phyloP scores from a whole-genome alignment of 2,113 vertebrate genomes.

The Peromyscus polionotus region DNA sequence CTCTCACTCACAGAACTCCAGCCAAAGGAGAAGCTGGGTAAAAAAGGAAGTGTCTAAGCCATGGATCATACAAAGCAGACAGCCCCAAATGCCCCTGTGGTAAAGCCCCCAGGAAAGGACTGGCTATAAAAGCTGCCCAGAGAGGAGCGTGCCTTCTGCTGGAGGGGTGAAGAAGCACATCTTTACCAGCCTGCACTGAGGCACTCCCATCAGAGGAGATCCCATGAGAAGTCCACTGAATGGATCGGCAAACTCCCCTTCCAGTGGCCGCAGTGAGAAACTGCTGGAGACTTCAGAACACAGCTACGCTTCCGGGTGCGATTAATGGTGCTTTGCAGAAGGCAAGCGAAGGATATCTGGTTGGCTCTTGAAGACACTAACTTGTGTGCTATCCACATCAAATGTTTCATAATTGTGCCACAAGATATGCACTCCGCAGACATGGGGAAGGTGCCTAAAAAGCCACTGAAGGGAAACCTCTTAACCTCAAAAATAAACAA shows the following conservation, averaged over 20 bases:
- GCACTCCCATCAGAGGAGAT: not conserved
- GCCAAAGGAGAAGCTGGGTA: not conserved
- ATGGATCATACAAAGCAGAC: not conserved
- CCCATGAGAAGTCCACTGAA: not conserved
- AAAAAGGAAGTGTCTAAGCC: not conserved
- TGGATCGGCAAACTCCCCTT: not conserved
- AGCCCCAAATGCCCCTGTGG: not conserved
- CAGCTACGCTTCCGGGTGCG: not conserved
- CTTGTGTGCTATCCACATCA: not conserved
- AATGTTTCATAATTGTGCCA: not conserved
- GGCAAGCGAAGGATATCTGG: not conserved
- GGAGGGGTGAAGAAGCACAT: not conserved
- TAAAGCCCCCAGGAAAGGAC: not conserved
- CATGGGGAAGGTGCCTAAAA: not conserved
- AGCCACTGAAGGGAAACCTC: not conserved
- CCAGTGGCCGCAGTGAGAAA: not conserved
- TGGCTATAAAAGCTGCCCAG: not conserved
- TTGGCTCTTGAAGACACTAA: not conserved
- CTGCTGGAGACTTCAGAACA: not conserved
- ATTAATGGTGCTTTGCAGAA: not conserved
- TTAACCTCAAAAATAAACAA: not conserved
- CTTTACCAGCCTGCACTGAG: not conserved
- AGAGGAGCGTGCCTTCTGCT: not conserved
- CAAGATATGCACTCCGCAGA: not conserved
- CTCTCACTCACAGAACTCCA: not conserved